phyloP scores from a whole-genome alignment of 2,113 vertebrate genomes.

The Albula goreensis region DNA sequence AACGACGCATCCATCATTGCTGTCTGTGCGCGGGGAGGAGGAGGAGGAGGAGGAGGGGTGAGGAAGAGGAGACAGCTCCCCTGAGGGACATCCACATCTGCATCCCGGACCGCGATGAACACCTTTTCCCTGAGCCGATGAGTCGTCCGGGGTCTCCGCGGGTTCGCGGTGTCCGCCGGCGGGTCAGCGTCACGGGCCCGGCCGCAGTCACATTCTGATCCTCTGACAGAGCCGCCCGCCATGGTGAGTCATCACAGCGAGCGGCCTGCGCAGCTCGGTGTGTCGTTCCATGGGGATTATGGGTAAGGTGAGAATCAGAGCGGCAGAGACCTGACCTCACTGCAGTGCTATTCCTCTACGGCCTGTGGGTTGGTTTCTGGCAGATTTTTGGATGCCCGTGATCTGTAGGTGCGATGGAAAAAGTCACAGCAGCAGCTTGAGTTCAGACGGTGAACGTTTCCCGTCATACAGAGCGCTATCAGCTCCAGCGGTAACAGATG shows the following conservation, averaged over 20 bases:
- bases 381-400: background rate
- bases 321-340: background rate
- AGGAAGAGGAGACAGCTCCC: background rate
- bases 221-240: background rate
- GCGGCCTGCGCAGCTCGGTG: no score
- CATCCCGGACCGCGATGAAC: background rate
- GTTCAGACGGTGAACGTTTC: background rate
- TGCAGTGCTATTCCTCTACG: background rate
- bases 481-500: background rate
- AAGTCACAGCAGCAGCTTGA: background rate
- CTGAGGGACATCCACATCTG: background rate
- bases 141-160: background rate
- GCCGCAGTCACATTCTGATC: background rate
- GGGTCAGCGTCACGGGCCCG: background rate
- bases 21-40: background rate
- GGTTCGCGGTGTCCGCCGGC: background rate
- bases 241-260: background rate
- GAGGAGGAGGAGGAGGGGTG: background rate
- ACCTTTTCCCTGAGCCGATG: background rate
- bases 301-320: background rate
- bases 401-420: background rate
- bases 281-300: background rate
- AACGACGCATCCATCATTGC: background rate
- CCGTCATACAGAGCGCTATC: background rate
- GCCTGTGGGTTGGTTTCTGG: background rate